Base-by-base conservation (phyloP, 2,797 vertebrate genomes). In the Atherinosoma microstoma region DNA sequence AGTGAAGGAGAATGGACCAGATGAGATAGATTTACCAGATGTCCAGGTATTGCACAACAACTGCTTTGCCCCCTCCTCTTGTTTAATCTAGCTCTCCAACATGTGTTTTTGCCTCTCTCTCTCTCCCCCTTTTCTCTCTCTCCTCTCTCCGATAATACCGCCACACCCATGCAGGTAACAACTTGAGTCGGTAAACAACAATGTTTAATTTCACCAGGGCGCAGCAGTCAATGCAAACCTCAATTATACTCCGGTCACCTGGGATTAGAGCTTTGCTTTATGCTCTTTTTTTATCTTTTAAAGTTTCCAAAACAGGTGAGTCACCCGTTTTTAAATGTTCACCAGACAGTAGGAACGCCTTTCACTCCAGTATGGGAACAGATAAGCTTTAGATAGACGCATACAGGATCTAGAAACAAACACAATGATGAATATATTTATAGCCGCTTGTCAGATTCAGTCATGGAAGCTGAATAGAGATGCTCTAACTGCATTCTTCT, bases 21-120 rank as follows among this genome's bases (percentile, higher is more conserved):
- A 91, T 84, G 87, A 89, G 87, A 94, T 92, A 79, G 86, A 86
- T 92, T 89, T 91, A 89, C 86, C 94, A 94, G 93, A 93, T 94
- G 91, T 94, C 87, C 90, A 92, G 89, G 84, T 92, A 90, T 95
- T 95, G 92, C 93, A 89, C 94, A 94, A 94, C 86, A 80, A 49
- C 74, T 45, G 62, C 29, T 54, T 73, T 42, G 27, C 34, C 75
- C 67, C 75, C 54, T 15, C 42, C 62, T 35, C 59, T 47, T 15
- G 59, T 59, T 70, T 66, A 76, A 92, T 89, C 79, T 82, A 83
- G 65, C 87, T 91, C 92, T 93, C 92, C 89, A 51, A 60, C 83
- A 64, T 75, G 76, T 80, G 85, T 83, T 90, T 85, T 75, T 29
- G 18, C 40, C 36, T 78, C 72, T 70, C 47, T 29, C 16, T 22